These are phyloP conservation scores for Xestia sexstrigata DNA, from an alignment of 2,888 invertebrate genomes.

Conservation along the genomic window DNA sequence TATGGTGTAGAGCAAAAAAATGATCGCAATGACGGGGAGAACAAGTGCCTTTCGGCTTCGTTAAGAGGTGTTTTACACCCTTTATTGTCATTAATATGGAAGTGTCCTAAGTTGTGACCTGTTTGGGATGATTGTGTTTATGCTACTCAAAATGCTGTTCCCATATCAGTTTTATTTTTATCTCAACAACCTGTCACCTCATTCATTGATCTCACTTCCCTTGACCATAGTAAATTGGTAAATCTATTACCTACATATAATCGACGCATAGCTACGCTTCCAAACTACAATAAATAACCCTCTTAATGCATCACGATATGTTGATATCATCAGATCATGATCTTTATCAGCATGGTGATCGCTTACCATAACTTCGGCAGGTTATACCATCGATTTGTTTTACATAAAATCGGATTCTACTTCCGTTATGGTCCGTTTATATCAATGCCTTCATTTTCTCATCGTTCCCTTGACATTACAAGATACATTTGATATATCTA, in stretches of 20 bases:
- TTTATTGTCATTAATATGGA: neutral
- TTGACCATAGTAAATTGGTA: conserved; percentile 15
- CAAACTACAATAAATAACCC: conserved; percentile 49
- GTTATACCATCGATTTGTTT: conserved; percentile 62
- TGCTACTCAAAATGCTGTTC: neutral
- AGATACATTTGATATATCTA: conserved; percentile 48
- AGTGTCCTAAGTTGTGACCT: neutral
- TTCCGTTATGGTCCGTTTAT: conserved; percentile 56
- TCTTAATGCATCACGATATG: conserved; percentile 58
- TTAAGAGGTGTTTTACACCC: too few species aligned
- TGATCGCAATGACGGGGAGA: too few species aligned
- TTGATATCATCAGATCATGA: conserved; percentile 56
- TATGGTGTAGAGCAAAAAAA: too few species aligned
- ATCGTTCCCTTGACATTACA: conserved; percentile 56
- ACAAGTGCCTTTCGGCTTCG: too few species aligned
- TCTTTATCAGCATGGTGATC: conserved; percentile 62
- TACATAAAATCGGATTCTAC: conserved; percentile 64
- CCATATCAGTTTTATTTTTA: conserved; percentile 21
- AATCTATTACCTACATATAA: conserved; percentile 1
- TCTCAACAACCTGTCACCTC: conserved; percentile 2
- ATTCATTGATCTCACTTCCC: neutral
- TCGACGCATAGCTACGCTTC: conserved; percentile 32
- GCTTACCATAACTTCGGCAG: conserved; percentile 44
- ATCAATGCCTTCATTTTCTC: conserved; percentile 62
- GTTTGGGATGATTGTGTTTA: neutral